phyloP scores from a whole-genome alignment of 2,113 vertebrate genomes.

The Montifringilla adamsi region DNA sequence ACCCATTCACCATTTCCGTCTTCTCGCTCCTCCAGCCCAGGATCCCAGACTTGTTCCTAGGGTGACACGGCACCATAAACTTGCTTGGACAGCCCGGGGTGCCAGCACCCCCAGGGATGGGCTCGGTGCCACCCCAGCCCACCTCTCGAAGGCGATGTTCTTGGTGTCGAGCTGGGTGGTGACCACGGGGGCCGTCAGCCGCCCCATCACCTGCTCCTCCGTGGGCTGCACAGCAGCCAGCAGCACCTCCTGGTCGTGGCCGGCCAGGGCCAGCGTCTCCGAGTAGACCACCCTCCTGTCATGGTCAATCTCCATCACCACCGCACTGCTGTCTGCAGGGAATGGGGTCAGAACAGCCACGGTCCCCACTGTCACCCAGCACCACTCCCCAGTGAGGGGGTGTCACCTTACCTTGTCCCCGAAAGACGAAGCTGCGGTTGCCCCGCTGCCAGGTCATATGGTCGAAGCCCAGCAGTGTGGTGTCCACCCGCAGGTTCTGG shows the following conservation, averaged over 20 bases:
- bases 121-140: background rate
- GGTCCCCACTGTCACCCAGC: fast-evolving
- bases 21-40: conserved; percentile 98
- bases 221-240: conserved; percentile 89
- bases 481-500: conserved; percentile 94
- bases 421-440: conserved; percentile 95
- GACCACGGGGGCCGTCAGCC: conserved; percentile 89
- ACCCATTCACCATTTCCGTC: conserved; percentile 93
- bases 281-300: conserved; percentile 92
- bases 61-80: background rate
- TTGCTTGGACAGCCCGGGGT: background rate
- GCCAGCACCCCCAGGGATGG: fast-evolving
- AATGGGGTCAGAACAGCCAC: background rate
- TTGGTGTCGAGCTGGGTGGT: conserved; percentile 95
- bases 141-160: conserved; percentile 98
- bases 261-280: conserved; percentile 85
- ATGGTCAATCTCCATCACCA: conserved; percentile 98
- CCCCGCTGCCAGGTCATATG: conserved; percentile 99
- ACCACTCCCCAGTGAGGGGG: fast-evolving
- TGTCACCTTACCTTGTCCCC: conserved; percentile 84
- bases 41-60: conserved; percentile 95
- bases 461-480: conserved; percentile 94
- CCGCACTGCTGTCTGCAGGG: conserved; percentile 84
- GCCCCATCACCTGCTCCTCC: conserved; percentile 91
- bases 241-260: conserved; percentile 81